Base-by-base conservation (phyloP, 2,113 vertebrate species). In the Corythoichthys haematopterus region DNA sequence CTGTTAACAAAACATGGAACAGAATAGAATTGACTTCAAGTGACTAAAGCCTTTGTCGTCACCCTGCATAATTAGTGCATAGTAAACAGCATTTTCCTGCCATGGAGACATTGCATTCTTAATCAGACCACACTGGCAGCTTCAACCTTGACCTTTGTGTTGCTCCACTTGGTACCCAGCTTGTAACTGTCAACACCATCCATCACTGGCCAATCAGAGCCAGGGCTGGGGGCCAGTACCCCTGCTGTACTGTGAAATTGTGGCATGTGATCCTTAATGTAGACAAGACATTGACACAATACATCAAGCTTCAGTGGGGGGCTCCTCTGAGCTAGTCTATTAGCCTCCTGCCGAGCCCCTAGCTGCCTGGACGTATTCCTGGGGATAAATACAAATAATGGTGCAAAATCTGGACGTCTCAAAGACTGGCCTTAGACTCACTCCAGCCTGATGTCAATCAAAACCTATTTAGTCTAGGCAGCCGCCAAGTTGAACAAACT, bases 221-320 rank as follows among this genome's bases (percentile, higher is more conserved):
- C 59, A 2, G 48, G 70, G 81, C 40, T 33, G 71, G 75, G 77
- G 73, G 68, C 77, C 1, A 43, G 66, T 81, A 75, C 87, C 82
- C 87, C 86, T 76, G 81, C 86, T 77, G 89, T 84, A 90, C 83
- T 89, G 90, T 91, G 91, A 92, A 91, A 93, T 92, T 88, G 91
- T 85, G 86, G 85, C 88, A 89, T 92, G 88, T 91, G 91, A 92
- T 90, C 87, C 86, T 87, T 91, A 92, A 93, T 91, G 88, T 90
- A 90, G 88, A 90, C 90, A 90, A 88, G 90, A 81, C 85, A 80
- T 78, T 84, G 81, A 89, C 89, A 92, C 89, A 90, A 91, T 88
- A 82, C 81, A 86, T 80, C 57, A 62, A 71, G 81, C 83, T 72
- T 86, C 75, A 66, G 86, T 14, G 50, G 64, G 87, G 87, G 81